Base-by-base conservation (phyloP, 1,140 invertebrate genomes). In the Danaus plexippus region DNA sequence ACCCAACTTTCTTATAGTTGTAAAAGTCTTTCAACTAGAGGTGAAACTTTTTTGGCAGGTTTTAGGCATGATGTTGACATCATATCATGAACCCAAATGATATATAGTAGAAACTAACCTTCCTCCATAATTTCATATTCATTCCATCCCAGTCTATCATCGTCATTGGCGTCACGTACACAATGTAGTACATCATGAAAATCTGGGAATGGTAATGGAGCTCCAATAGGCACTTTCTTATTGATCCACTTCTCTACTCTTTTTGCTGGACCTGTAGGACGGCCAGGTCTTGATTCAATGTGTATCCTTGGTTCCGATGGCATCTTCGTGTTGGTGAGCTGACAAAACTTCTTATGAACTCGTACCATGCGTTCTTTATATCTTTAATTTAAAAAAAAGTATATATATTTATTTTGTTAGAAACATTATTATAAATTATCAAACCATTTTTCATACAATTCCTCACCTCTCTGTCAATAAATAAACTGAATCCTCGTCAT, bases 401-500 rank as follows among this genome's bases (percentile, higher is more conserved):
- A 63, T 54, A 46, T 57, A 52, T 48, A 15, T 47, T 11, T 15
- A 32, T 44, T 47, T 54, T 44, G 40, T 13, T 46, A 51, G 32
- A 51, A 54, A 40, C 11, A 10, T 6, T 9, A 50, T n/a, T 42
- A 18, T 12, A 43, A 22, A 5, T 43, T 10, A 46, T 18, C 18
- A 54, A 46, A 54, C 9, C 41, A 22, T 46, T 15, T 18, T 44
- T 22, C 12, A 49, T 42, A 58, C 52, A 59, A 55, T 52, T 51
- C 51, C 43, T 43, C 11, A 87, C 84, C 81, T 84, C 59, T 85
- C 81, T 54, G 80, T 84, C 10, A 87, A 61, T 47, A 87, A 68
- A 72, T 84, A 87, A 45, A 85, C 80, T 22, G 84, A 87, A 66
- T 87, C 79, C 54, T 81, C 81, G 18, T 87, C 84, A 69, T 87